Conservation (phyloP, 1,140 invertebrate genomes). For the Neuroterus valhalla region DNA sequence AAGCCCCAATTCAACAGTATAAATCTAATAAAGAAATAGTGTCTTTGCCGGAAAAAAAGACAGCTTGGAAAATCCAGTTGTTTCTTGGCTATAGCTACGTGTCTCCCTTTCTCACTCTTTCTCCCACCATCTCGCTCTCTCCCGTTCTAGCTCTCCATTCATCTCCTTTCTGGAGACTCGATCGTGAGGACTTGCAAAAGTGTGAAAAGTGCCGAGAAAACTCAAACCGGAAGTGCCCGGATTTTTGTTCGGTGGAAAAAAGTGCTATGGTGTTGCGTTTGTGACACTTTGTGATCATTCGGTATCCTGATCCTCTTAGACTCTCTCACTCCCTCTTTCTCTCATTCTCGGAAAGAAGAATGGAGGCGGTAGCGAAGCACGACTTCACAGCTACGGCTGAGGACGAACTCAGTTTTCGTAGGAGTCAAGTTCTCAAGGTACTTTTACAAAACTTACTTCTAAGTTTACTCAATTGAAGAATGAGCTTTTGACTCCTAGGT, state of each 20-base stretch:
- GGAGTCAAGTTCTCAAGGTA: constrained; percentile 96
- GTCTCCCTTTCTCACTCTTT: constrained; percentile 36
- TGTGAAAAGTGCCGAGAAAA: constrained; percentile 37
- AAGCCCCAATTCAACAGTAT: background rate
- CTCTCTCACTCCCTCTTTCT: constrained; percentile 20
- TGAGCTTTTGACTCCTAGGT: background rate
- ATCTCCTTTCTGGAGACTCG: constrained; percentile 32
- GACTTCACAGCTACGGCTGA: constrained; percentile 98
- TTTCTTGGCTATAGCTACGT: constrained; percentile 13
- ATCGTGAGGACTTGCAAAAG: constrained; percentile 23
- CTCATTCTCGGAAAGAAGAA: constrained; percentile 69
- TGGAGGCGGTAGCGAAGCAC: constrained; percentile 99
- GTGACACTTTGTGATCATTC: constrained; percentile 29
- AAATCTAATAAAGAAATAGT: constrained; percentile 23
- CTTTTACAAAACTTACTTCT: constrained; percentile 27
- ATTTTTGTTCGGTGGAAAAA: constrained; percentile 4
- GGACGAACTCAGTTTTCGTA: constrained; percentile 98
- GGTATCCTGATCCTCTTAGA: constrained; percentile 15
- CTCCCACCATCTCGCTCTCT: constrained; percentile 26
- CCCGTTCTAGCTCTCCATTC: constrained; percentile 39
- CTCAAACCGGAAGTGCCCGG: constrained; percentile 16
- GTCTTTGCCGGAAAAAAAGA: constrained; percentile 29
- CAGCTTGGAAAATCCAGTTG: constrained; percentile 11
- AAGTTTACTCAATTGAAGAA: background rate
- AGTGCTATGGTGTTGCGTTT: constrained; percentile 19